These are phyloP conservation scores for Gryllus longicercus DNA, from an alignment of 2,888 invertebrate genomes.

Conservation along the genomic window DNA sequence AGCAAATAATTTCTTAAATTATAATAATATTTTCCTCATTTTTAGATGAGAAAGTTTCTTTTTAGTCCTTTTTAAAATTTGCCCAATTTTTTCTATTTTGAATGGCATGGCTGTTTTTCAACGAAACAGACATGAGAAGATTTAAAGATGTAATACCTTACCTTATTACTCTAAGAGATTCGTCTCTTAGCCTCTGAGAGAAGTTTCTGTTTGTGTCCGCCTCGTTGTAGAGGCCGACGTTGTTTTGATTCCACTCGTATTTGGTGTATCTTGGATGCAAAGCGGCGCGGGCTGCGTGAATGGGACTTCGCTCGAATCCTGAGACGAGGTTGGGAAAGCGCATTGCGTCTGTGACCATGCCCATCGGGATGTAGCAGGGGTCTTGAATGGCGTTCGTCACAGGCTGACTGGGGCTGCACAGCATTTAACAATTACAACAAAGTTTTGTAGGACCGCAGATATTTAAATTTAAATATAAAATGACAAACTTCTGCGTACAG, in stretches of 20 bases:
- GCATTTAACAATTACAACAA: no score
- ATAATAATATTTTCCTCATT: no score
- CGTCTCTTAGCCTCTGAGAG: neutral
- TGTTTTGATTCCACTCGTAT: neutral
- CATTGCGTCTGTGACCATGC: neutral
- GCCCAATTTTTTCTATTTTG: no score
- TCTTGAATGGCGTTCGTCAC: neutral
- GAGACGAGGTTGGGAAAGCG: neutral
- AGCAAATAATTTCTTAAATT: no score
- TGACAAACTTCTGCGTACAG: no score
- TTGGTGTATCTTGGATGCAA: neutral
- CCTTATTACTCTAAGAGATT: neutral
- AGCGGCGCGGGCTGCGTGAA: neutral
- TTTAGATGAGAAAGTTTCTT: no score
- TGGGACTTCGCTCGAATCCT: neutral
- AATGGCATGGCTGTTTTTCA: no score
- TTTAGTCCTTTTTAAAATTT: no score
- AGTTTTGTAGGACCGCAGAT: no score
- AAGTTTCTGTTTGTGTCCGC: neutral
- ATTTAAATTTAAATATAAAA: no score
- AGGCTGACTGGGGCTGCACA: neutral
- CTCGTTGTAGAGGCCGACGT: neutral
- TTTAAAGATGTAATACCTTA: no score
- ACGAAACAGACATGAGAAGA: no score
- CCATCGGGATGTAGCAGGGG: neutral